These are phyloP conservation scores for Lepetodrilus schrolli DNA, from an alignment of 2,888 invertebrate species.

Conservation along the genomic window DNA sequence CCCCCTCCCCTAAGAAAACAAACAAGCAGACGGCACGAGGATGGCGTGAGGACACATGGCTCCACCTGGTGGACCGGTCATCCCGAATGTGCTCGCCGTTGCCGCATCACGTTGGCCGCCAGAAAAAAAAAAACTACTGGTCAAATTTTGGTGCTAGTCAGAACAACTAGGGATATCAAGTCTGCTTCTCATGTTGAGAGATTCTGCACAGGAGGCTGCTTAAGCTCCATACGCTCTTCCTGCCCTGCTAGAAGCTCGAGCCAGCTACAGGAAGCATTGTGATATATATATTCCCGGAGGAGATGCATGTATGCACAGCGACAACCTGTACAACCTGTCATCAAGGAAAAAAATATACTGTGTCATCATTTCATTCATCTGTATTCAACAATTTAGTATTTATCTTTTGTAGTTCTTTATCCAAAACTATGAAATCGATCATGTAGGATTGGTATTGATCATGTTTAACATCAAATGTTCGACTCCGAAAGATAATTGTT, in stretches of 20 bases:
- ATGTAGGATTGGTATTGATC: no score
- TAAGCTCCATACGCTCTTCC: neutral
- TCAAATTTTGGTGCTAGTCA: conserved; percentile 21
- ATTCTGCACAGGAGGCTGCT: neutral
- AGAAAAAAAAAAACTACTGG: conserved; percentile 15
- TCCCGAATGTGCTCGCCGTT: neutral
- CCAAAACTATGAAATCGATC: no score
- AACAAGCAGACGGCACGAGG: no score
- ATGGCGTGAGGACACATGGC: neutral
- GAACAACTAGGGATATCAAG: neutral
- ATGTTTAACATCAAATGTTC: no score
- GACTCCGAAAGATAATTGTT: no score
- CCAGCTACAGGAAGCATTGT: conserved; percentile 1
- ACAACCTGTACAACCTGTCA: neutral
- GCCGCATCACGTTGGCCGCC: neutral
- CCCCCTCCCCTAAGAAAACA: neutral
- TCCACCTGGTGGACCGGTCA: neutral
- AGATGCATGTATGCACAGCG: neutral
- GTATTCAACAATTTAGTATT: neutral
- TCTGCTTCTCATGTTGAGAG: neutral
- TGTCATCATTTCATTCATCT: neutral
- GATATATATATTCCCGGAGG: conserved; percentile 1
- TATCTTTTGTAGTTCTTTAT: conserved; percentile 1
- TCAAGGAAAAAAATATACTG: no score
- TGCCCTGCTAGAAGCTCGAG: conserved; percentile 1